Conservation (phyloP, 2,113 vertebrate genomes). For the Entomyzon cyanotis region DNA sequence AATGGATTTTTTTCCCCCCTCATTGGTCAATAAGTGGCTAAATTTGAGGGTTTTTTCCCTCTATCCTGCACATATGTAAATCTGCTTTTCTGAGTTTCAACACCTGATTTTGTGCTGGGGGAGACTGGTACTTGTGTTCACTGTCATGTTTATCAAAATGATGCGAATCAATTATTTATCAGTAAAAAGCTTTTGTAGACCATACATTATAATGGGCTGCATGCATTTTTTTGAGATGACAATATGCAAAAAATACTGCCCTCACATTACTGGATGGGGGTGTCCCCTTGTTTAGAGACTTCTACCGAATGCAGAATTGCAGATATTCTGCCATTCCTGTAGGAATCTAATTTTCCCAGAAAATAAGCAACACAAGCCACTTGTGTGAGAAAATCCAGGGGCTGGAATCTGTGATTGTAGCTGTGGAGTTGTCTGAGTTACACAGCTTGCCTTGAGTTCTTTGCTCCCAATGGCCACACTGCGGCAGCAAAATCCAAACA, state of each 20-base stretch:
- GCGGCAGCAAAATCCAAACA: conserved; percentile 39
- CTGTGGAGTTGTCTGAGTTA: background rate
- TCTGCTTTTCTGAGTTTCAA: background rate
- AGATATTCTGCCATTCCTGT: background rate
- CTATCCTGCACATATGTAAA: background rate
- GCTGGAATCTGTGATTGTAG: background rate
- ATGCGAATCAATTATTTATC: background rate
- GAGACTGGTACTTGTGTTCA: background rate
- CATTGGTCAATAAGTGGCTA: background rate
- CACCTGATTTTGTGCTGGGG: background rate
- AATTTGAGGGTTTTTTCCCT: background rate
- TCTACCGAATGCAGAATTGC: background rate
- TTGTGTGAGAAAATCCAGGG: background rate
- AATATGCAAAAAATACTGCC: background rate
- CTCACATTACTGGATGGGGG: background rate
- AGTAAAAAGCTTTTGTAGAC: background rate
- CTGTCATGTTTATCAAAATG: background rate
- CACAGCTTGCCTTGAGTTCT: background rate
- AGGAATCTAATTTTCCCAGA: background rate
- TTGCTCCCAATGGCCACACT: background rate
- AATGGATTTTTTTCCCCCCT: background rate
- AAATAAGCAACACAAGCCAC: background rate
- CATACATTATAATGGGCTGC: background rate
- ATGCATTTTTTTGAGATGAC: background rate
- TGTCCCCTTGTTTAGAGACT: background rate